A percentile compares a stretch with the other conserved stretches of the same genome.
phyloP scores from a whole-genome alignment of 92 coral and sea anemone genomes.

The Scolanthus callimorphus region DNA sequence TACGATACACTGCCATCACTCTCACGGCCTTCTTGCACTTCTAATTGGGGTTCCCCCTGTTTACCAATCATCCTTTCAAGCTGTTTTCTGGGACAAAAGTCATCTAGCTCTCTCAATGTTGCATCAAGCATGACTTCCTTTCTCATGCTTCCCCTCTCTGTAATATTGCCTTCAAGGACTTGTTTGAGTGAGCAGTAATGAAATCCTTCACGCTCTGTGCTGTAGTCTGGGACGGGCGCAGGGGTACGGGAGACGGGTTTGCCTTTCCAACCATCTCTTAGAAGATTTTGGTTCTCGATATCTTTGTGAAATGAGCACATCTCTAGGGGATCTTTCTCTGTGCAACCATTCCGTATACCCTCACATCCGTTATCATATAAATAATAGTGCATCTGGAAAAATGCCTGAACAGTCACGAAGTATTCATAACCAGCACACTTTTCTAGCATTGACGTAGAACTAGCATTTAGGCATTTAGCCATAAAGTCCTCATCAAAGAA shows the following conservation, averaged over 20 bases:
- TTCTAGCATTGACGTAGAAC: conserved; percentile 16
- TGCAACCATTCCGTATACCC: conserved; percentile 32
- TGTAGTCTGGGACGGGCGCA: conserved; percentile 53
- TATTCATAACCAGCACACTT: conserved; percentile 41
- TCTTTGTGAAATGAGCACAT: conserved; percentile 12
- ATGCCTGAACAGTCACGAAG: conserved; percentile 15
- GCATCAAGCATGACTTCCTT: conserved; percentile 11
- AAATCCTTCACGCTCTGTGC: conserved; percentile 21
- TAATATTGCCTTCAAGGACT: conserved; percentile 27
- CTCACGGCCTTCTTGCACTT: background rate
- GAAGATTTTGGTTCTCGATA: conserved; percentile 9
- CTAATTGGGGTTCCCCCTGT: conserved; percentile 40
- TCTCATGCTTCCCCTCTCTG: conserved; percentile 34
- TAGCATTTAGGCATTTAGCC: conserved; percentile 27
- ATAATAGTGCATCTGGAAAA: conserved; percentile 17
- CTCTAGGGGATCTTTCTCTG: conserved; percentile 10
- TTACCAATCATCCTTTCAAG: conserved; percentile 17
- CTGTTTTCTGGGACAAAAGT: conserved; percentile 45
- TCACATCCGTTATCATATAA: conserved; percentile 47
- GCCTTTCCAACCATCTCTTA: conserved; percentile 36
- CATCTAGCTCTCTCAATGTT: conserved; percentile 20
- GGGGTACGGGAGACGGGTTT: conserved; percentile 16
- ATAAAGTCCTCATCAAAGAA: conserved; percentile 44
- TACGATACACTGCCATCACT: background rate
- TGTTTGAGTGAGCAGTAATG: conserved; percentile 21